Conservation (phyloP, 2,888 invertebrate species). For the Sphaerophoria taeniata region DNA sequence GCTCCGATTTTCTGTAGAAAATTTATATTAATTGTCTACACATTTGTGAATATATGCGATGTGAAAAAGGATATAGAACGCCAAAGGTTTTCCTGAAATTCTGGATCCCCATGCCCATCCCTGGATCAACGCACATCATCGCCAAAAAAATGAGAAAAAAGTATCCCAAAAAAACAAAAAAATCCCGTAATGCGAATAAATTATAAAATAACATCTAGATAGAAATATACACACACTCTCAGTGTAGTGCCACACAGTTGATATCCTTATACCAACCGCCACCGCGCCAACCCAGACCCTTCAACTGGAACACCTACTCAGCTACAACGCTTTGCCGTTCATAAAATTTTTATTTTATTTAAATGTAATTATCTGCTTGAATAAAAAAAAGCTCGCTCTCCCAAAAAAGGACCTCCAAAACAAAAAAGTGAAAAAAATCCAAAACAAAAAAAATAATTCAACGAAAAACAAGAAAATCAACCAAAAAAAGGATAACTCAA, state of each 20-base stretch:
- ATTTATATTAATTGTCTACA: slow-evolving; percentile 67
- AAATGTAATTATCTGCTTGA: slow-evolving; percentile 74
- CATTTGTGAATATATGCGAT: slow-evolving; percentile 43
- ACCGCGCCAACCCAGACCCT: slow-evolving; percentile 1
- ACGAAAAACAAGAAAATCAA: slow-evolving; percentile 24
- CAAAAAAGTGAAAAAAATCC: slow-evolving; percentile 38
- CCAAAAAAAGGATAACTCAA: slow-evolving; percentile 59
- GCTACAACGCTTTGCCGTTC: slow-evolving; percentile 73
- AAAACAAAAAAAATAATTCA: slow-evolving; percentile 42
- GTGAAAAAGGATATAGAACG: slow-evolving; percentile 28
- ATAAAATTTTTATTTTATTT: slow-evolving; percentile 74
- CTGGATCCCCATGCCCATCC: slow-evolving; percentile 12
- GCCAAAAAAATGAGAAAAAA: slow-evolving; percentile 9
- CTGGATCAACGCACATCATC: slow-evolving; percentile 40
- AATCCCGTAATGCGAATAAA: slow-evolving; percentile 71
- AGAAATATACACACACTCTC: slow-evolving; percentile 33
- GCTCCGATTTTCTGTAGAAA: slow-evolving; percentile 12
- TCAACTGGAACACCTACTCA: slow-evolving; percentile 57
- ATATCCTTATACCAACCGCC: slow-evolving; percentile 18
- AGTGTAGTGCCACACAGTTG: slow-evolving; percentile 10
- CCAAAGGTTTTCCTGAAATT: slow-evolving; percentile 20
- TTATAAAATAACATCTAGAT: slow-evolving; percentile 69
- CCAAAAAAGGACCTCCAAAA: slow-evolving; percentile 60
- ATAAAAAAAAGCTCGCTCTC: slow-evolving; percentile 59
- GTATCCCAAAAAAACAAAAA: slow-evolving; percentile 57